Base-by-base conservation (phyloP, 2,888 invertebrate genomes). In the Drosophila antonietae region DNA sequence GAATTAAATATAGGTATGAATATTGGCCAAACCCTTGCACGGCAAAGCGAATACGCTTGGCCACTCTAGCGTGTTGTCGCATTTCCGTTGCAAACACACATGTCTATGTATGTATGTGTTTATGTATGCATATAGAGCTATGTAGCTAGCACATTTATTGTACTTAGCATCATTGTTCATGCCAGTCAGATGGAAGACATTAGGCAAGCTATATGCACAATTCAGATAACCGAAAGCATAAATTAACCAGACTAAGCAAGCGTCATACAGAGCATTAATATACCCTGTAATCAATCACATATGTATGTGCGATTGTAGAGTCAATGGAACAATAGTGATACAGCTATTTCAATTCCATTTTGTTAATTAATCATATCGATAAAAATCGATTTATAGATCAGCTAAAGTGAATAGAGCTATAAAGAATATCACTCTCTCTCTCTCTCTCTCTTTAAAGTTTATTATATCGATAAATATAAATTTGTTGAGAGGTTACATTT, bases 81-180 rank as follows among this genome's bases (percentile, higher is more conserved):
- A 84, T 82, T 88, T 84, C 84, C 84, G 84, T 75, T 81, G 87
- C 87, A 61, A 87, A 84, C 78, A 80, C 61, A 70, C 57, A 55
- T 31, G 59, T 52, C 20, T 33, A 31, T 49, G 31, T 18, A 18
- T 33, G 49, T n/a, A 31, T 49, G 31, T 31, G 2, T 23, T 64
- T 37, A 51, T 47, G 23, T 41, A 41, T 62, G 49, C 20, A 49
- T 41, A 2, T 41, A 28, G 14, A 37, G 37, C 57, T 60, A 51
- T 51, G 56, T 12, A 23, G 51, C 63, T 64, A 47, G 51, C 28
- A 51, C 37, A 73, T 51, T 72, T 61, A 66, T 63, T 56, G 62
- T 64, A 44, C 55, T 59, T 52, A 57, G 71, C 79, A 75, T 67
- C 73, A 83, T 86, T 79, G 69, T 66, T 44, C 41, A 83, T 87